phyloP scores from a whole-genome alignment of 2,888 invertebrate species.

The Charanyca ferruginea region DNA sequence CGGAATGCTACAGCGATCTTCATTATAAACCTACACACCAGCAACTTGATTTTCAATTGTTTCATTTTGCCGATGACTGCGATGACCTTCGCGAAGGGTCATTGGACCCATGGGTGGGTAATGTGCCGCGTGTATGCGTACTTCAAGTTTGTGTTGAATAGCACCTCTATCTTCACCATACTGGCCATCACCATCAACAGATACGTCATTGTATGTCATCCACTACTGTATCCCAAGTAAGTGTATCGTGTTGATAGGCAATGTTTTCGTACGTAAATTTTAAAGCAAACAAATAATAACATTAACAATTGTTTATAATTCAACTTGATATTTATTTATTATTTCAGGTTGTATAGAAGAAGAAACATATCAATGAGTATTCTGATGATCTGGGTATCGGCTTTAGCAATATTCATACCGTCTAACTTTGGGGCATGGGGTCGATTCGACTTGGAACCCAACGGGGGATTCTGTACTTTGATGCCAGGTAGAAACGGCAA shows the following conservation, averaged over 20 bases:
- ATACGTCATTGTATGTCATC: constrained; percentile 96
- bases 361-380: constrained; percentile 93
- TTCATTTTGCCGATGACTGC: constrained; percentile 95
- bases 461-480: constrained; percentile 95
- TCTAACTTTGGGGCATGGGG: constrained; percentile 95
- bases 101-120: constrained; percentile 93
- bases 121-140: constrained; percentile 94
- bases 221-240: constrained; percentile 94
- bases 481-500: constrained; percentile 92
- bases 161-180: constrained; percentile 95
- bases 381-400: constrained; percentile 93
- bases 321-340: neutral
- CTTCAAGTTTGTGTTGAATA: constrained; percentile 93
- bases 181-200: constrained; percentile 95
- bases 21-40: constrained; percentile 95
- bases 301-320: too few relatives aligned
- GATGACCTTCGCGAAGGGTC: constrained; percentile 93
- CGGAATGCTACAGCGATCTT: constrained; percentile 96
- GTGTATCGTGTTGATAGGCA: constrained; percentile 61
- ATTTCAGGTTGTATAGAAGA: constrained; percentile 92
- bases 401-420: constrained; percentile 93
- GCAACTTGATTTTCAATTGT: constrained; percentile 95
- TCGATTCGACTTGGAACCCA: constrained; percentile 93
- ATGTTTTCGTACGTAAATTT: neutral
- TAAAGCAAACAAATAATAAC: too few relatives aligned